Base-by-base conservation (phyloP, 2,113 vertebrate genomes). In the Uria lomvia region DNA sequence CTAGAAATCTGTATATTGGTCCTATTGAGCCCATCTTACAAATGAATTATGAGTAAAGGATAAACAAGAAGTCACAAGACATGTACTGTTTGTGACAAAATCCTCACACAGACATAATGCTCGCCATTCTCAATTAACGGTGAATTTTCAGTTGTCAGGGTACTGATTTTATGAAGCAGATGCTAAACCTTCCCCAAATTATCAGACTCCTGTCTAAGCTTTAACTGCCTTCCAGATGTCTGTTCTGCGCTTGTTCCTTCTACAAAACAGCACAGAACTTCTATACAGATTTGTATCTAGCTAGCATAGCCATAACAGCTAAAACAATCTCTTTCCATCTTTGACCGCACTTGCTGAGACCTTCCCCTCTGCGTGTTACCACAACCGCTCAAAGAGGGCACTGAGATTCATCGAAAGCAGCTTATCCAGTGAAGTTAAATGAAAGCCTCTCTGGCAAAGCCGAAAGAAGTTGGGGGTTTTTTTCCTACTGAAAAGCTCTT, bases 321-420 rank as follows among this genome's bases (percentile, higher is more conserved):
- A 49, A 32, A 93, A 5, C 27, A 59, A 52, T 12, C 17, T 66
- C 47, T 80, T 24, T 52, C 50, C 12, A 30, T 53, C 30, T 59
- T 1, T 32, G 15, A 9, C 15, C 65, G 38, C 11, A n/a, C 42
- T 30, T 66, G 15, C 11, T 32, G 62, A 63, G 67, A 22, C 18
- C 18, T 53, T n/a, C 26, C 50, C 14, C 21, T 59, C 49, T 62
- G 13, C 45, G 7, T 27, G 15, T 26, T 24, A 30, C 17, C 73
- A 60, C 12, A 53, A 71, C 63, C 2, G 6, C 34, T 75, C n/a
- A 53, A 53, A 67, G 3, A 2, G 3, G 53, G 12, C 1, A 0
- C 10, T 43, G 27, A 65, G 42, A 58, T 40, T 65, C 19, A 73
- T 15, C 2, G 1, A 77, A 84, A 80, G 6, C 12, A 29, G n/a